Percentiles rank a stretch among this genome's conserved stretches.
phyloP scores from a whole-genome alignment of 1,140 invertebrate genomes.

The Neotoxoptera formosana region DNA sequence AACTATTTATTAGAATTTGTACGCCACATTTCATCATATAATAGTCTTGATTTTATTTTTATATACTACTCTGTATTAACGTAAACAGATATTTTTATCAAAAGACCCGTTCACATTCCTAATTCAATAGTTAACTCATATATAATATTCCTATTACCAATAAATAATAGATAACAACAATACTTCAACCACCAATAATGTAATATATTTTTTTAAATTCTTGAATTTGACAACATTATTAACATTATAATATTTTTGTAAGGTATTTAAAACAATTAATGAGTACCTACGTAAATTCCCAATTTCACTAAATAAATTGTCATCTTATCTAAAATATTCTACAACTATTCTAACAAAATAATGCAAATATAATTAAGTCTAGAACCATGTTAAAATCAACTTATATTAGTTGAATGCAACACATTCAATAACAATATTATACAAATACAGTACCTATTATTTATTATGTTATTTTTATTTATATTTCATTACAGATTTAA shows the following conservation, averaged over 20 bases:
- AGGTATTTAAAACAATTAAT: no score
- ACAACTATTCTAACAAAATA: background rate
- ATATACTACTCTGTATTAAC: no score
- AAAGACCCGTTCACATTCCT: no score
- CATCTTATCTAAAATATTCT: background rate
- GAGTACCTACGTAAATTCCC: no score
- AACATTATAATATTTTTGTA: no score
- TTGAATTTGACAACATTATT: no score
- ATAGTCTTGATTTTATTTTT: background rate
- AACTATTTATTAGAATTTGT: background rate
- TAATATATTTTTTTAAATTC: no score
- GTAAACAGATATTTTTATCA: no score
- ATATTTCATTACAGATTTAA: slow-evolving; percentile 71
- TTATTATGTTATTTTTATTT: background rate
- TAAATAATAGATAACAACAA: no score
- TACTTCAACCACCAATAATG: no score
- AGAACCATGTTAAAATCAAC: background rate
- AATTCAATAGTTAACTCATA: no score
- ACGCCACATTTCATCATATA: background rate
- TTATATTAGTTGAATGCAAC: background rate
- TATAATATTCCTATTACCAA: no score
- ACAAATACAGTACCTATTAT: background rate
- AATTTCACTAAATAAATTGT: background rate
- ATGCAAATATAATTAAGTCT: background rate
- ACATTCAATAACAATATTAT: background rate